Evolutionary conservation across 1,140 invertebrate genomes (phyloP).

Genomic region (Cataglyphis hispanica): DNA sequence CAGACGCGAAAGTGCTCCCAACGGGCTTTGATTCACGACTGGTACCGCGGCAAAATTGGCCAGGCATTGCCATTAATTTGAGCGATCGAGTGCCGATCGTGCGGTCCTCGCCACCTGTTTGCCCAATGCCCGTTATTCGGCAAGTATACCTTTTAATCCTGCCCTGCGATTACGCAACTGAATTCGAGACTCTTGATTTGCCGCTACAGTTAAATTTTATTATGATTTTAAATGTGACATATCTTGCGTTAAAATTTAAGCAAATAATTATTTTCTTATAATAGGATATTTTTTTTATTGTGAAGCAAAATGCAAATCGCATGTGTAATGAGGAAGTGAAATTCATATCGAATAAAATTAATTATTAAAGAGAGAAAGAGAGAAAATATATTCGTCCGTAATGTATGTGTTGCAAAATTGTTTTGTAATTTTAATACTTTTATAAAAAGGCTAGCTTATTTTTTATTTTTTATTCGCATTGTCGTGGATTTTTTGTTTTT

Average conservation of each 20-base stretch:
- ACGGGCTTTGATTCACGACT: slow-evolving; percentile 75
- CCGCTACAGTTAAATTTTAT: neutral
- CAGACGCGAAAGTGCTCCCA: slow-evolving; percentile 69
- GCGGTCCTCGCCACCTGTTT: slow-evolving; percentile 34
- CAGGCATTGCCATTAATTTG: slow-evolving; percentile 39
- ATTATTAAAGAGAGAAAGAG: neutral
- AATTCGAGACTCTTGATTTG: too few species aligned
- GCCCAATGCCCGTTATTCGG: neutral
- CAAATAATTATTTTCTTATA: neutral
- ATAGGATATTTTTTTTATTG: neutral
- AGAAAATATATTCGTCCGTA: neutral
- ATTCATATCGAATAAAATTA: slow-evolving; percentile 1
- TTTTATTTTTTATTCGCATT: neutral
- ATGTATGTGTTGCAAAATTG: neutral
- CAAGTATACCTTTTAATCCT: slow-evolving; percentile 33
- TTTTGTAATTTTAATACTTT: too few species aligned
- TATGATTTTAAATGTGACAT: neutral
- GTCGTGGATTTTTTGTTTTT: neutral
- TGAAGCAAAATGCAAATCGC: neutral
- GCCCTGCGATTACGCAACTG: neutral
- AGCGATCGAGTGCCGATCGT: slow-evolving; percentile 36
- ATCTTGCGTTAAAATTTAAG: neutral
- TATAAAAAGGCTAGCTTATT: too few species aligned
- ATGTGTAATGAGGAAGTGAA: neutral
- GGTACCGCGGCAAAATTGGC: slow-evolving; percentile 72